These are phyloP conservation scores for Rhadinocentrus ornatus DNA, from an alignment of 2,797 vertebrate genomes.

Conservation along the genomic window DNA sequence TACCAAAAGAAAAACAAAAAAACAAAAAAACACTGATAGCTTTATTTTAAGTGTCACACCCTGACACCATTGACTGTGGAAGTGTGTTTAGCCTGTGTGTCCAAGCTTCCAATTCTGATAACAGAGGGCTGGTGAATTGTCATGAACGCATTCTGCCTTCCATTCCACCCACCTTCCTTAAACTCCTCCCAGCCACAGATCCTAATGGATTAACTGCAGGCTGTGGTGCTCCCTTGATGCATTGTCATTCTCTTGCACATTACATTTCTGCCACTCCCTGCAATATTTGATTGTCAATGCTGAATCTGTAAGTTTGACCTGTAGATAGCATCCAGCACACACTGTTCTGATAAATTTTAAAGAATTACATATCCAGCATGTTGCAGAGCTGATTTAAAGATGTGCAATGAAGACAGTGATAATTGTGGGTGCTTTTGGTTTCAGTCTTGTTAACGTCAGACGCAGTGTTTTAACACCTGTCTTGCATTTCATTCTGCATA, in stretches of 20 bases:
- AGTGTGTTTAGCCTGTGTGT: conserved; percentile 45
- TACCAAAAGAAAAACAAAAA: not conserved
- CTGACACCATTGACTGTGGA: conserved; percentile 27
- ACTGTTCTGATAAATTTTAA: conserved; percentile 37
- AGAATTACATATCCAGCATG: conserved; percentile 27
- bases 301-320: conserved; percentile 16
- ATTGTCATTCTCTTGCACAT: conserved; percentile 17
- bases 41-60: conserved; percentile 11
- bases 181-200: conserved; percentile 63
- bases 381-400: conserved; percentile 70
- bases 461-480: conserved; percentile 77
- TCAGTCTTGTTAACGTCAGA: conserved; percentile 77
- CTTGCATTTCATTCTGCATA: conserved; percentile 81
- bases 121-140: conserved; percentile 79
- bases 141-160: conserved; percentile 75
- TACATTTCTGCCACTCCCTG: conserved; percentile 39
- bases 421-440: conserved; percentile 78
- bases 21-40: not conserved
- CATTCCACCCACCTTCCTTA: conserved; percentile 59
- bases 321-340: conserved; percentile 11
- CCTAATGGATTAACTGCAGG: conserved; percentile 71
- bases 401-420: conserved; percentile 75
- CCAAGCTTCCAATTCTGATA: conserved; percentile 65
- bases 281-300: conserved; percentile 8
- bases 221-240: conserved; percentile 40